Base-by-base conservation (phyloP, 2,113 vertebrate genomes). In the Myotis yumanensis region DNA sequence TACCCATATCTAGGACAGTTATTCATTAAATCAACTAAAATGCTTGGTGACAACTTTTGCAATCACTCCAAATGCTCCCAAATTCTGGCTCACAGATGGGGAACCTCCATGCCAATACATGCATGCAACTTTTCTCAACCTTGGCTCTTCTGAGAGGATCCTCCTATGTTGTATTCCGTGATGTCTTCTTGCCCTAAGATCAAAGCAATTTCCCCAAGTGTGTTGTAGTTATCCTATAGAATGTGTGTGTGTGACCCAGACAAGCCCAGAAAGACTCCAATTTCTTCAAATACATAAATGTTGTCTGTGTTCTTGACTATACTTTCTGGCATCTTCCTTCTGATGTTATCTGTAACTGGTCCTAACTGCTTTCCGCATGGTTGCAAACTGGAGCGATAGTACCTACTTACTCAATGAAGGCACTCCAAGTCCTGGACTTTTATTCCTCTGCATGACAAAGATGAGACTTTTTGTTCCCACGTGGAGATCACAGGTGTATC, bases 81-180 rank as follows among this genome's bases (percentile, higher is more conserved):
- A 52, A 22, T 22, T 46, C 46, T 81, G 69, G 18, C 7, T 79
- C 37, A 35, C 7, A 75, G 11, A 20, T 28, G 46, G 46, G 32
- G 28, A 43, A 10, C 11, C 37, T 90, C 35, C 77, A 5, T 22
- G 54, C 62, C 28, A 69, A n/a, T 40, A 30, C 15, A 92, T 52
- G 94, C 81, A 95, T 92, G 96, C 94, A 87, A 94, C 97, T 97
- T 95, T 97, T 96, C 96, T 98, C 93, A 95, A 85, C 30, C 90
- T 90, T 57, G 57, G 76, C 94, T 97, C 89, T 97, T 95, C 95
- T 93, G 96, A 96, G 82, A 83, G 46, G 46, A 81, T 88, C 95
- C 83, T 86, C 93, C 88, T 28, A 35, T 87, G 92, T 96, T 86
- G 89, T 43, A 88, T 94, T 95, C 89, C 86, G 91, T 81, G 96